Conservation (phyloP, 1,140 invertebrate genomes). For the Periplaneta americana region DNA sequence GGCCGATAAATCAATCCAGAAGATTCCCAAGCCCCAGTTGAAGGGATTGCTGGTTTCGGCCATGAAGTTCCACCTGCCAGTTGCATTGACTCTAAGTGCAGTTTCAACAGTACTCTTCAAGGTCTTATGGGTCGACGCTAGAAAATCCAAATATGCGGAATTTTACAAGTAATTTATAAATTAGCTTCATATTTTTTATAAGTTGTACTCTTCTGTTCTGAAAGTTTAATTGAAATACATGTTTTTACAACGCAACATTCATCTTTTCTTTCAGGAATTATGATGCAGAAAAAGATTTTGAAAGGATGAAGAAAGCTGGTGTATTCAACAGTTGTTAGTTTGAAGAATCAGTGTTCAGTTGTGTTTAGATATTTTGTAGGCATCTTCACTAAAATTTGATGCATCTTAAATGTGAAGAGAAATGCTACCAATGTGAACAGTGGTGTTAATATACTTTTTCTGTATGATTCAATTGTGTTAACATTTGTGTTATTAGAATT, state of each 20-base stretch:
- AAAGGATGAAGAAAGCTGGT: conserved; percentile 42
- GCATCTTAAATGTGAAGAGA: background rate
- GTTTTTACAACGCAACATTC: too few relatives aligned
- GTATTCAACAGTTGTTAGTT: conserved; percentile 30
- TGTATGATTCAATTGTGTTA: background rate
- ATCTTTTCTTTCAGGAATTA: conserved; percentile 41
- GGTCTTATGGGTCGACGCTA: conserved; percentile 41
- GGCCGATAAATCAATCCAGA: conserved; percentile 25
- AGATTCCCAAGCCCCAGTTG: conserved; percentile 43
- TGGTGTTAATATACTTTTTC: background rate
- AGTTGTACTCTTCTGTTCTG: background rate
- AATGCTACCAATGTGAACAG: background rate
- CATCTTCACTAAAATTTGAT: too few relatives aligned
- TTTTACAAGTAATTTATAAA: conserved; percentile 53
- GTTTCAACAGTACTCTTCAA: conserved; percentile 41
- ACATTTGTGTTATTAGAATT: background rate
- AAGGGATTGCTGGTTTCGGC: conserved; percentile 46
- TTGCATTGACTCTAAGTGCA: conserved; percentile 38
- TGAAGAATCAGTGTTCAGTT: background rate
- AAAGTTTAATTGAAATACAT: background rate
- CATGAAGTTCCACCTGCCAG: conserved; percentile 48
- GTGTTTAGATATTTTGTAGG: background rate
- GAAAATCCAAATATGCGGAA: conserved; percentile 55
- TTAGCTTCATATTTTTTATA: background rate
- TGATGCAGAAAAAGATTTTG: conserved; percentile 36